Evolutionary conservation across 1,140 invertebrate species (phyloP), one percentile per base, ranked within the genome.

Genomic region (Luehdorfia chinensis): DNA sequence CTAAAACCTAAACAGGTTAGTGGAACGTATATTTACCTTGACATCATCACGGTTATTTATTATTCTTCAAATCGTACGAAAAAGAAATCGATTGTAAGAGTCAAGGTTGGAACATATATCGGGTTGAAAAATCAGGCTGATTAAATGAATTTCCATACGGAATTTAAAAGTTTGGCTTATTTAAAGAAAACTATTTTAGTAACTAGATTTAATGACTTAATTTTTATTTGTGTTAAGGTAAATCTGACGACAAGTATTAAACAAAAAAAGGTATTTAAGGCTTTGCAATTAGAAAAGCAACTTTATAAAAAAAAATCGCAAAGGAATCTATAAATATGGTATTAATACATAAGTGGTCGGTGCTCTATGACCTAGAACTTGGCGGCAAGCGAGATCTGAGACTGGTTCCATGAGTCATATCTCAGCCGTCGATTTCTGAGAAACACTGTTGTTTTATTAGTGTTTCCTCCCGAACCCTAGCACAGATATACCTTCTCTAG

Each of bases 361-460:
- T 62, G 67, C 53, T 63, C 64, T 75, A 66, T 71, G 75, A 67
- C 75, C 75, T 74, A 76, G 75, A 79, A 79, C 75, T 75, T 75
- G 63, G 23, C 56, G 62, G 61, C 39, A 36, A 58, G 48, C 50
- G 36, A 55, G 55, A 47, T 47, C 18, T 11, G 46, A 33, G 44
- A 69, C 68, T 60, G 55, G 62, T 61, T 59, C 4, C 27, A 19
- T 71, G 70, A 75, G 4, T 80, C 73, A 80, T 15, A 15, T 12
- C 37, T 13, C 23, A 33, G 12, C 13, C 46, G 23, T 30, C 48
- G 47, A 43, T 60, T 80, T 80, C 76, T 66, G 19, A 69, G 75
- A 76, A 78, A 71, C 53, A 32, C 50, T 54, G 51, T 48, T 43
- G 52, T 59, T 70, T 69, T 66, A 71, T 66, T 54, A 55, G 55